Percentiles rank a stretch among this genome's conserved stretches.
phyloP scores from a whole-genome alignment of 1,140 invertebrate species.

The Hestina assimilis region DNA sequence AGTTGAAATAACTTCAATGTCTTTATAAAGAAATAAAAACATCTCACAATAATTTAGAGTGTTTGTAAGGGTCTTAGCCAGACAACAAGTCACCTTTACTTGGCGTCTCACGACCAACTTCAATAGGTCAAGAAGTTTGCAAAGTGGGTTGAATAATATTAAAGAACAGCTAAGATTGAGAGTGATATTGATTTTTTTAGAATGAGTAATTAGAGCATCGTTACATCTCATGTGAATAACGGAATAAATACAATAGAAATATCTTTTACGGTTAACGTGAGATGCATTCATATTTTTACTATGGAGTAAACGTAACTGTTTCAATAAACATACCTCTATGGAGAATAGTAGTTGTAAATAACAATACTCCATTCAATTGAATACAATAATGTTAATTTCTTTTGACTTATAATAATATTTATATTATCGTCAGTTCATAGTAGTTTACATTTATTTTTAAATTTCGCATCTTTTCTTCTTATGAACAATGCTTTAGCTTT shows the following conservation, averaged over 20 bases:
- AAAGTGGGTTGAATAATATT: slow-evolving; percentile 17
- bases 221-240: slow-evolving; percentile 13
- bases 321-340: too few relatives aligned
- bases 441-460: too few relatives aligned
- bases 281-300: slow-evolving; percentile 20
- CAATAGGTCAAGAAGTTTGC: slow-evolving; percentile 22
- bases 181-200: slow-evolving; percentile 18
- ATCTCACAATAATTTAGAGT: too few relatives aligned
- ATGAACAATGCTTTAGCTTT: too few relatives aligned
- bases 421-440: too few relatives aligned
- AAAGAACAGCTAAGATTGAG: slow-evolving; percentile 11
- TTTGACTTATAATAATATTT: too few relatives aligned
- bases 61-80: too few relatives aligned
- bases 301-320: not conserved
- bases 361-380: too few relatives aligned
- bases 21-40: too few relatives aligned
- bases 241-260: slow-evolving; percentile 4
- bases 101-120: slow-evolving; percentile 1
- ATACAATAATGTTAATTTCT: not conserved
- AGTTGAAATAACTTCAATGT: too few relatives aligned
- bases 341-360: too few relatives aligned
- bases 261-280: slow-evolving; percentile 21
- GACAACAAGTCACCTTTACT: slow-evolving; percentile 8
- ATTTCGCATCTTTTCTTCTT: too few relatives aligned
- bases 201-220: slow-evolving; percentile 12